Conservation (phyloP, 1,140 invertebrate genomes). For the Trialeurodes vaporariorum region DNA sequence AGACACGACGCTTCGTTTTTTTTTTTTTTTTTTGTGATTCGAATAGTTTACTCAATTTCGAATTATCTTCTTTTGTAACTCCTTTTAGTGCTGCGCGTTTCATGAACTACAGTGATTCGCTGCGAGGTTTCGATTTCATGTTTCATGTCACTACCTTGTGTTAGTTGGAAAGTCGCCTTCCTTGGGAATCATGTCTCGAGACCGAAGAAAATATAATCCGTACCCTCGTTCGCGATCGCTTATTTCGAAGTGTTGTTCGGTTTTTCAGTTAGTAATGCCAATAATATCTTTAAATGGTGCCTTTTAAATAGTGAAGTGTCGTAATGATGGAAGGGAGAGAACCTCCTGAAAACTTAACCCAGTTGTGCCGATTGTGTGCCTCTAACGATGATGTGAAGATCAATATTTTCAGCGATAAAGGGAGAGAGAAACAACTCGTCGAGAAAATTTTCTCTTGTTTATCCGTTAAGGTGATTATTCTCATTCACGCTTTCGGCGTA, state of each 20-base stretch:
- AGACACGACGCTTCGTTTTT: too few species aligned
- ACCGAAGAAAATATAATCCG: not conserved
- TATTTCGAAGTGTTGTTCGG: not conserved
- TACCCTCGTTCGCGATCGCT: too few species aligned
- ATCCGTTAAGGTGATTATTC: constrained; percentile 37
- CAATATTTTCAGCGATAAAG: constrained; percentile 40
- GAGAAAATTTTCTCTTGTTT: constrained; percentile 40
- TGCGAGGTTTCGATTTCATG: not conserved
- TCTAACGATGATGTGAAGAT: constrained; percentile 39
- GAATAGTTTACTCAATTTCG: too few species aligned
- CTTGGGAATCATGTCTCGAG: not conserved
- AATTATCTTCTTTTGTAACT: too few species aligned
- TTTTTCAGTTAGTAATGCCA: not conserved
- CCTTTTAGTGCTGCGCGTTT: not conserved
- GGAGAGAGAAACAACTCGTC: constrained; percentile 37
- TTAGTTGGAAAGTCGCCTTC: not conserved
- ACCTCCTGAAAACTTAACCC: not conserved
- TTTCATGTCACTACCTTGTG: not conserved
- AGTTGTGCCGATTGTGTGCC: constrained; percentile 41
- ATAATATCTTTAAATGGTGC: not conserved
- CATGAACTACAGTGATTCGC: not conserved
- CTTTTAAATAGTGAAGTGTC: not conserved
- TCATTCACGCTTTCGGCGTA: not conserved
- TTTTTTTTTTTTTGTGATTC: too few species aligned
- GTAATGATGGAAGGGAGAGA: not conserved